A percentile compares a stretch with the other conserved stretches of the same genome.
phyloP scores from a whole-genome alignment of 2,888 invertebrate genomes.

The Sminthurides aquaticus region DNA sequence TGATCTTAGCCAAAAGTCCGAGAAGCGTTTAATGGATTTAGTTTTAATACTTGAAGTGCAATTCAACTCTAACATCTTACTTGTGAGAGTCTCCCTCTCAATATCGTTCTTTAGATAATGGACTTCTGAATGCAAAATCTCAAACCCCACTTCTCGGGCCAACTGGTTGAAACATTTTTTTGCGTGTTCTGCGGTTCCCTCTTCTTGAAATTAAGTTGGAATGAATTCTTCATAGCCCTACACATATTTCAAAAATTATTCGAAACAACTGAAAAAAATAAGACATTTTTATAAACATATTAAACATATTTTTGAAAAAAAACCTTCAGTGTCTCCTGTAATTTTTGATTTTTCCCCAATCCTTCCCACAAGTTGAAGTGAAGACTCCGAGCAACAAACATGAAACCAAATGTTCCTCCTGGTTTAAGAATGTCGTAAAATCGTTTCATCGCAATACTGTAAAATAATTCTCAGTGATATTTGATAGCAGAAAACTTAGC shows the following conservation, averaged over 20 bases:
- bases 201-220: too few species aligned
- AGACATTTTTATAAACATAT: too few species aligned
- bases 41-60: too few species aligned
- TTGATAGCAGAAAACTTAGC: too few species aligned
- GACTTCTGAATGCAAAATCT: slow-evolving; percentile 22
- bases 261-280: too few species aligned
- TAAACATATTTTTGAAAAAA: too few species aligned
- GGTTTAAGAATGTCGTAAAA: slow-evolving; percentile 24
- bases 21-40: not conserved
- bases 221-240: too few species aligned
- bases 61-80: too few species aligned
- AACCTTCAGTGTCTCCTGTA: slow-evolving; percentile 26
- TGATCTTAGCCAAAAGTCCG: too few species aligned
- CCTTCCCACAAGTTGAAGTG: slow-evolving; percentile 7
- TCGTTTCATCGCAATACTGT: slow-evolving; percentile 21
- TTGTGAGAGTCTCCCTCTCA: not conserved
- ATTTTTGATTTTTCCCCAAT: slow-evolving; percentile 20
- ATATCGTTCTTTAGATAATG: slow-evolving; percentile 4
- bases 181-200: too few species aligned
- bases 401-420: slow-evolving; percentile 28
- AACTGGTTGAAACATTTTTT: slow-evolving; percentile 1
- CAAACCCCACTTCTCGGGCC: slow-evolving; percentile 23
- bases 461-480: not conserved
- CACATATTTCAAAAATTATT: too few species aligned
- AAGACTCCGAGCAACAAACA: slow-evolving; percentile 19